Conservation (phyloP, 2,797 vertebrate genomes). For the Sebastes trivittatus region DNA sequence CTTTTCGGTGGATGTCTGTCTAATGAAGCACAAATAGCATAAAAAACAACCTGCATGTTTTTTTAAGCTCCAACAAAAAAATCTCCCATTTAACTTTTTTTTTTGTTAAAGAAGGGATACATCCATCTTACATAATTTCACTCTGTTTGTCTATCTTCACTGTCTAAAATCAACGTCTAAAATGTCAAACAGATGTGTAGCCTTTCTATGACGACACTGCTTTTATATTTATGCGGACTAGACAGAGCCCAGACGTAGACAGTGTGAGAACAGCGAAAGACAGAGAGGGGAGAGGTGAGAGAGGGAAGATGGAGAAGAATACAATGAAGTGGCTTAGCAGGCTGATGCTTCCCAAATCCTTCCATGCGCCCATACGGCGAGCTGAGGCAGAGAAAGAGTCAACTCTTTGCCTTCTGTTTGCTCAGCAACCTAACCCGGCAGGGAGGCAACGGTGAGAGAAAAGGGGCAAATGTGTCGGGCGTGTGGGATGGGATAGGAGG, state of each 20-base stretch:
- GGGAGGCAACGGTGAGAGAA: conserved; percentile 50
- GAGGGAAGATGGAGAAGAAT: conserved; percentile 79
- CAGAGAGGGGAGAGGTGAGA: conserved; percentile 66
- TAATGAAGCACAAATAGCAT: background rate
- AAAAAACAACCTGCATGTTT: background rate
- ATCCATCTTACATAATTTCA: background rate
- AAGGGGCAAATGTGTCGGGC: conserved; percentile 60
- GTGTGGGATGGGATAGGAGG: conserved; percentile 27
- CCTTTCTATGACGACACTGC: conserved; percentile 19
- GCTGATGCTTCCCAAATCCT: conserved; percentile 76
- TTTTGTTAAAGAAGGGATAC: background rate
- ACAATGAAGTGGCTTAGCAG: conserved; percentile 83
- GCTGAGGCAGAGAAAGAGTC: conserved; percentile 64
- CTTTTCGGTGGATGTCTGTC: background rate
- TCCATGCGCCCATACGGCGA: conserved; percentile 67
- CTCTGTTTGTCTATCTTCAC: background rate
- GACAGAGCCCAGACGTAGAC: conserved; percentile 47
- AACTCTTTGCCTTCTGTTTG: conserved; percentile 76
- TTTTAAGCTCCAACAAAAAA: background rate
- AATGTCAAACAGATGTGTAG: conserved; percentile 23
- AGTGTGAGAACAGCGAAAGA: conserved; percentile 67
- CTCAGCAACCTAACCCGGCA: conserved; percentile 72
- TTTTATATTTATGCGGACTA: conserved; percentile 37
- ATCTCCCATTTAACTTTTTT: background rate
- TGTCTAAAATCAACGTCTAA: background rate